Evolutionary conservation across 2,797 vertebrate genomes (phyloP), one percentile per base, ranked within the genome.

Genomic region (Amblyopsis hoosieri): DNA sequence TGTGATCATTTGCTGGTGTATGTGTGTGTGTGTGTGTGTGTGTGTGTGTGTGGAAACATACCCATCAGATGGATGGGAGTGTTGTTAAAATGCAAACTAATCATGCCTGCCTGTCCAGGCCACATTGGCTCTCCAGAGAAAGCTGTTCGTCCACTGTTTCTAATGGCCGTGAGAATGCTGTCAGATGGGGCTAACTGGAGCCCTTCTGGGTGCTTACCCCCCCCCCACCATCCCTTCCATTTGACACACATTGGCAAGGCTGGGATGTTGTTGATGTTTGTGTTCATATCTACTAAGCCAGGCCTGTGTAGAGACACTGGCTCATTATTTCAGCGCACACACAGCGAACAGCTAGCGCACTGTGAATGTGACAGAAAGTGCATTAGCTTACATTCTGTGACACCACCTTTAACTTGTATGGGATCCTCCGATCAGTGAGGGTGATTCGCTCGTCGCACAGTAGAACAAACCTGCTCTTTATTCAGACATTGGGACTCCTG

Each of bases 61-160:
- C 42, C 37, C n/a, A 14, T 52, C 29, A 5, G 19, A 31, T 19
- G 48, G 12, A 60, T 3, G 11, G 46, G 52, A 31, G 33, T 45
- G 33, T 53, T 65, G 65, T 86, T 79, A 54, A 67, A 71, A 85
- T 85, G 78, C 85, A 81, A 67, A 68, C 57, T 45, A 45, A 64
- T 29, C 63, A 46, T 64, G 71, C 79, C 46, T 65, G 76, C 19
- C 62, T 52, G 23, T 23, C 23, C 23, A 23, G 63, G 57, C 60
- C 60, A 60, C 79, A 84, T 83, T 73, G 76, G 78, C 67, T 74
- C 74, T 13, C 59, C 72, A 58, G 66, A 80, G 66, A 78, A 80
- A 80, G 71, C 66, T 73, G 83, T 90, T 88, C 71, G 67, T 75
- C 58, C 79, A 12, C 68, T 78, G 78, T 85, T 84, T 80, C 72